Evolutionary conservation across 1,140 invertebrate species (phyloP).

Genomic region (Oncopodura yosiiana): DNA sequence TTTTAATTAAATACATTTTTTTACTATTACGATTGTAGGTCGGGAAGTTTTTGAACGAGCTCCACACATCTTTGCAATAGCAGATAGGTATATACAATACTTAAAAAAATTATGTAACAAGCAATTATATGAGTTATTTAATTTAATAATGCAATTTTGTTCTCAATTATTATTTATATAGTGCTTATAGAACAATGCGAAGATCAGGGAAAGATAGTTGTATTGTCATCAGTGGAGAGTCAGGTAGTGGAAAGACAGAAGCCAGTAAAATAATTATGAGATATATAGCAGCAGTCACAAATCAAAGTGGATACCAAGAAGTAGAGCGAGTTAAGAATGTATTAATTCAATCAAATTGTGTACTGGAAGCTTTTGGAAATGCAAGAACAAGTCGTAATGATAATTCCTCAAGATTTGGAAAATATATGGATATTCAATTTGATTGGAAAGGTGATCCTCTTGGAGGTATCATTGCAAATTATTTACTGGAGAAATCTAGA

Average conservation of each 20-base stretch:
- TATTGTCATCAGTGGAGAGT: conserved; percentile 93
- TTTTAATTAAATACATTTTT: no score
- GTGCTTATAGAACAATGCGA: conserved; percentile 87
- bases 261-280: conserved; percentile 99
- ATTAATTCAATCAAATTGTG: conserved; percentile 87
- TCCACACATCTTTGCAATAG: conserved; percentile 89
- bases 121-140: background rate
- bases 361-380: conserved; percentile 94
- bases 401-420: conserved; percentile 94
- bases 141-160: background rate
- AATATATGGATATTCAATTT: conserved; percentile 99
- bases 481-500: conserved; percentile 90
- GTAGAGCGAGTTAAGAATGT: conserved; percentile 97
- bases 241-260: conserved; percentile 93
- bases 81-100: no score
- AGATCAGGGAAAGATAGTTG: conserved; percentile 83
- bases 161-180: conserved; percentile 40
- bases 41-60: conserved; percentile 86
- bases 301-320: conserved; percentile 78
- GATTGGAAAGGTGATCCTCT: conserved; percentile 96
- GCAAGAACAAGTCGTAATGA: conserved; percentile 96
- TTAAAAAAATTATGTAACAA: background rate
- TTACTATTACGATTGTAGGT: no score
- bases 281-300: conserved; percentile 95
- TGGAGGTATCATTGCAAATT: conserved; percentile 92